Evolutionary conservation across 30 jellyfish, hydroid and myxozoan genomes (phyloP), one percentile per base, ranked within the genome.

Genomic region (Hydractinia echinata): DNA sequence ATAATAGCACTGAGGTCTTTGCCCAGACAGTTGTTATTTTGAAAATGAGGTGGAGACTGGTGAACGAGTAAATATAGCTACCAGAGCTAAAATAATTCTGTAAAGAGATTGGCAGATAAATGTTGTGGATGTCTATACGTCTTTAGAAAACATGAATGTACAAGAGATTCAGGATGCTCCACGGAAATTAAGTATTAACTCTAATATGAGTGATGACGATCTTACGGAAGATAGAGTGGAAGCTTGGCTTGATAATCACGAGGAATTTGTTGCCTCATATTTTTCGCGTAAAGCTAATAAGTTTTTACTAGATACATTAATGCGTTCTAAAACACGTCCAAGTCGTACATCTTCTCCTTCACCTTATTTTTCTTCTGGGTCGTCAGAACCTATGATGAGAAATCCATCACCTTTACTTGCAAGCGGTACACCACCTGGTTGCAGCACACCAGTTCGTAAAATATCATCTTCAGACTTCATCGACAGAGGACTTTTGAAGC

Each of bases 181-280:
- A 30, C 61, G 81, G 60, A 71, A 39, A 71, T 20, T 10, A 51
- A 20, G 84, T 50, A 30, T 20, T 8, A 76, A 76, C 74, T 51
- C 76, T 54, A 51, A 76, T 16, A 20, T 49, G 10, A 14, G 10
- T 14, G 77, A 80, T 80, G 88, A 76, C 51, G 85, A 61, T 30
- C 84, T 84, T 8, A 10, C 88, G 6, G 95, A 83, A 30, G 98
- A 92, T 66, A 81, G 66, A 49, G 96, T 92, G 15, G 98, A 92
- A 79, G 92, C 96, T 11, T 92, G 95, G 94, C 95, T 92, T 13
- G 98, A 92, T 80, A 82, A 76, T 16, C 87, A 92, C 61, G 96
- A 95, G 49, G 98, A 92, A 55, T 92, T 92, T 76, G 98, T 86
- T 48, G 90, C 93, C 53, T 92, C 98, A 3, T 92, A 92, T 66